Percentiles rank a stretch among this genome's conserved stretches.
Evolutionary conservation across 2,888 invertebrate species (phyloP).

Genomic region (Chironomus riparius): DNA sequence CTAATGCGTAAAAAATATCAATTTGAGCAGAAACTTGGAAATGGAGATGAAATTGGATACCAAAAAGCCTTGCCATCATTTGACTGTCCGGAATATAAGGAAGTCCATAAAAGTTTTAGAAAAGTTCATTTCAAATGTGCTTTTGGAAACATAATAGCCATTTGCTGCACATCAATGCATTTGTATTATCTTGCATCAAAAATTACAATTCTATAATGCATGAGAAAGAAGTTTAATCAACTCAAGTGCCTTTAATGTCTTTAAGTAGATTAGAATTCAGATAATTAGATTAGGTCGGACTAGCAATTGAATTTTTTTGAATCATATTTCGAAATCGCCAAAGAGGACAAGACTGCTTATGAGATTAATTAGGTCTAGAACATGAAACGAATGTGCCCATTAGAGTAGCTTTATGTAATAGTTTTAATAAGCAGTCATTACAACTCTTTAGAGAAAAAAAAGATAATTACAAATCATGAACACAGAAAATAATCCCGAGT

Average conservation of each 20-base stretch:
- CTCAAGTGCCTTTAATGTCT: too few species aligned
- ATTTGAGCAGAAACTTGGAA: conserved; percentile 65
- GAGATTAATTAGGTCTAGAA: too few species aligned
- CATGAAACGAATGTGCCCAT: too few species aligned
- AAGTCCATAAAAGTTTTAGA: conserved; percentile 64
- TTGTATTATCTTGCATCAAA: conserved; percentile 54
- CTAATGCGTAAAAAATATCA: conserved; percentile 65
- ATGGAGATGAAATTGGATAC: conserved; percentile 69
- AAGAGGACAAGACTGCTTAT: too few species aligned
- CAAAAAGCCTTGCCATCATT: conserved; percentile 61
- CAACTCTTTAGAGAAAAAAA: neutral
- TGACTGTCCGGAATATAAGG: conserved; percentile 70
- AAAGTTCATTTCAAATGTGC: conserved; percentile 69
- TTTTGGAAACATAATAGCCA: conserved; percentile 65
- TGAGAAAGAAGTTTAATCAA: neutral
- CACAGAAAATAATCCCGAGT: too few species aligned
- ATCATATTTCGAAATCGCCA: neutral
- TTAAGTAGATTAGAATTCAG: neutral
- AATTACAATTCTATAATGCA: conserved; percentile 34
- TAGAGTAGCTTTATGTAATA: neutral
- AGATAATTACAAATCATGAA: too few species aligned
- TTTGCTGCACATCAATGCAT: conserved; percentile 58
- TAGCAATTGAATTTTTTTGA: neutral
- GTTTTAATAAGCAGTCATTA: neutral
- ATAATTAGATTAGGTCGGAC: neutral